These are phyloP conservation scores for Cyphomyrmex costatus DNA, from an alignment of 1,140 invertebrate species.

Conservation along the genomic window DNA sequence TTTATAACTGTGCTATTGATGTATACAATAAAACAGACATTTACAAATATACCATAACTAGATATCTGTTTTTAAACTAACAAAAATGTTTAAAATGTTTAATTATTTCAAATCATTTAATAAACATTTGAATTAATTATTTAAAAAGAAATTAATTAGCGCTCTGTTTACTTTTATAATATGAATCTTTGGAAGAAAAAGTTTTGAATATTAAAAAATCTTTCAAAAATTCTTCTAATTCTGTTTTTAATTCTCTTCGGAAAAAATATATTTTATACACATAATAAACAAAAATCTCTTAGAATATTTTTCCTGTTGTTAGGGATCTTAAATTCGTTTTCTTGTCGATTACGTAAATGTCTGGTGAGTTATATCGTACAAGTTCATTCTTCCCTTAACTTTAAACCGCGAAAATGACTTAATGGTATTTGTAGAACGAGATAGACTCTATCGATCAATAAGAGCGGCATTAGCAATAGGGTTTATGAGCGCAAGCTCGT, in stretches of 20 bases:
- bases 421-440: background rate
- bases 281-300: background rate
- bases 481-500: conserved; percentile 23
- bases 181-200: too few relatives aligned
- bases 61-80: background rate
- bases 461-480: conserved; percentile 29
- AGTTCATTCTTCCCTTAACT: background rate
- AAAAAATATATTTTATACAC: background rate
- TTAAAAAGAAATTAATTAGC: background rate
- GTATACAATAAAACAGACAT: background rate
- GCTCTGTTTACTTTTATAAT: background rate
- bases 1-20: background rate
- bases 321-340: background rate
- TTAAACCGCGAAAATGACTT: background rate
- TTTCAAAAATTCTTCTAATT: background rate
- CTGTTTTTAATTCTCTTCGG: background rate
- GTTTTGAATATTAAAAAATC: background rate
- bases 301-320: background rate
- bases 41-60: background rate
- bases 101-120: background rate
- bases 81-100: background rate
- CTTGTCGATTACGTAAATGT: background rate
- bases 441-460: conserved; percentile 35
- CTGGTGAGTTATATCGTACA: background rate
- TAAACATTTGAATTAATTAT: background rate